Base-by-base conservation (phyloP, 2,113 vertebrate species). In the Colossoma macropomum region DNA sequence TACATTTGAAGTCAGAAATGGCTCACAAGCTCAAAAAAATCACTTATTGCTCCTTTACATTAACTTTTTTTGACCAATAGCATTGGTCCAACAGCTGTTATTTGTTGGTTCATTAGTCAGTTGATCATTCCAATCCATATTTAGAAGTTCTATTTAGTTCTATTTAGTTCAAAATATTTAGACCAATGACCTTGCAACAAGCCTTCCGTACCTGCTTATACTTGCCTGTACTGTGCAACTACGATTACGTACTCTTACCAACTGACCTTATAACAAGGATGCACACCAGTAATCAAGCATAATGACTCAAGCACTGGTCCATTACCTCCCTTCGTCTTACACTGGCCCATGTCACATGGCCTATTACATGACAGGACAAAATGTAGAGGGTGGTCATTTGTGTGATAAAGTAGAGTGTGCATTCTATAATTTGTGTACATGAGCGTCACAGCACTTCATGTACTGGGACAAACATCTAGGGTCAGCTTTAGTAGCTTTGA, bases 401-500 rank as follows among this genome's bases (percentile, higher is more conserved):
- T 41, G n/a, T 62, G 4, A 65, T 28, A 45, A 56, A 30, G 19
- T 4, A 41, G 28, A 48, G 50, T 23, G 13, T 4, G 30, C 50
- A n/a, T 48, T 71, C 50, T 69, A n/a, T 56, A 28, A 78, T 74
- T 11, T 52, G 34, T 16, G 38, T 32, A 15, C 5, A 45, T 32
- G 59, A 48, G 30, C 21, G 13, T 60, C 52, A 65, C 34, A 38
- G 30, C 54, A 16, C 3, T 25, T n/a, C 56, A 27, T 21, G 63
- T 27, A 23, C 52, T n/a, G 32, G 73, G 41, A 38, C 45, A 80
- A 76, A 75, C 50, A 32, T 16, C n/a, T 45, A 17, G 16, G 25
- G 69, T 72, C 30, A 82, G 45, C 70, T 68, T 78, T 10, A 78
- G 19, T 27, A 50, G 66, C 21, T 68, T 59, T 77, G 62, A 38